Conservation (phyloP, 1,140 invertebrate species). For the Drosophila pseudoobscura region DNA sequence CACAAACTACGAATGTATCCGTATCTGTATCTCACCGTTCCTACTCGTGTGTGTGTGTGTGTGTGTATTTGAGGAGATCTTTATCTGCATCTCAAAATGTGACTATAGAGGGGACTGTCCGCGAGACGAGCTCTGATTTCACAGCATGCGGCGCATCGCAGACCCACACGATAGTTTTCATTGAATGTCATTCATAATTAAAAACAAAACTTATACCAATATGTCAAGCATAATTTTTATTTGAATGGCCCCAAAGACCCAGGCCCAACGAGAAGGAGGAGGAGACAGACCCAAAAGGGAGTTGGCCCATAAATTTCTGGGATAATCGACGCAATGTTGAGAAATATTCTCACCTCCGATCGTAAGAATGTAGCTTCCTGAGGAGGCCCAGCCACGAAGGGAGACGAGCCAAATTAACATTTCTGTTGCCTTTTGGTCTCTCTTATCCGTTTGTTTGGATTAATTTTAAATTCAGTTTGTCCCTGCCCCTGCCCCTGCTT, state of each 20-base stretch:
- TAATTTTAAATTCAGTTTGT: slow-evolving; percentile 80
- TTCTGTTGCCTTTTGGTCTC: slow-evolving; percentile 72
- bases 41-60: slow-evolving; percentile 26
- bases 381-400: slow-evolving; percentile 9
- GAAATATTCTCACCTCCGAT: slow-evolving; percentile 78
- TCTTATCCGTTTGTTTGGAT: slow-evolving; percentile 81
- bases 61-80: slow-evolving; percentile 54
- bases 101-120: slow-evolving; percentile 36
- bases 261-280: slow-evolving; percentile 17
- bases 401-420: slow-evolving; percentile 73
- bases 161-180: slow-evolving; percentile 58
- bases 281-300: slow-evolving; percentile 12
- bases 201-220: slow-evolving; percentile 81
- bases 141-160: slow-evolving; percentile 45
- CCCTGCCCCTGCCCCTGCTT: slow-evolving; percentile 32
- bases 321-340: slow-evolving; percentile 74
- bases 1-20: too few species aligned
- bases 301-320: slow-evolving; percentile 63
- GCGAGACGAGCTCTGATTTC: slow-evolving; percentile 70
- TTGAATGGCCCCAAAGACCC: slow-evolving; percentile 47
- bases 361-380: slow-evolving; percentile 67
- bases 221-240: slow-evolving; percentile 82
- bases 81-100: slow-evolving; percentile 68
- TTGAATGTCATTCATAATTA: slow-evolving; percentile 76
- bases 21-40: too few species aligned